Conservation (phyloP, 2,113 vertebrate species). For the Anthoscopus minutus region DNA sequence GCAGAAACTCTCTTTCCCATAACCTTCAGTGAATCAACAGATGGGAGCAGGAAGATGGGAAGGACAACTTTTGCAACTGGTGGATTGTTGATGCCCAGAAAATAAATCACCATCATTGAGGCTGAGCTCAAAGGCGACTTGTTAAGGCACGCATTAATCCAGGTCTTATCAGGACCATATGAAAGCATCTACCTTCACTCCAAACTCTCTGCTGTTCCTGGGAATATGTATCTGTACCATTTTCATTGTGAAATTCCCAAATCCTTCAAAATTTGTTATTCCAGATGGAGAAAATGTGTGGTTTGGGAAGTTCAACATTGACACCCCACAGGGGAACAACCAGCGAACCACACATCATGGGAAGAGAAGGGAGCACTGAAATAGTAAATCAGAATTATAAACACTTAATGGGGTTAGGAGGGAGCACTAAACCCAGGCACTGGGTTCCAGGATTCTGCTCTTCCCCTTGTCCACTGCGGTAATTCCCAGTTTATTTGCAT, state of each 20-base stretch:
- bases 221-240: fast-evolving
- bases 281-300: fast-evolving
- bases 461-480: neutral
- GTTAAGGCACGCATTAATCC: fast-evolving
- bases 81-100: fast-evolving
- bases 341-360: fast-evolving
- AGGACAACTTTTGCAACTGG: neutral
- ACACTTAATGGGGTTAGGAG: neutral
- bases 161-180: fast-evolving
- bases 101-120: neutral
- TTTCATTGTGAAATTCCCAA: fast-evolving
- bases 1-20: neutral
- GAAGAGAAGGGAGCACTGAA: neutral
- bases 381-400: neutral
- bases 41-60: neutral
- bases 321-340: fast-evolving
- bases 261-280: neutral
- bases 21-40: neutral
- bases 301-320: fast-evolving
- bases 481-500: neutral
- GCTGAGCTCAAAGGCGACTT: neutral
- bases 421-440: neutral
- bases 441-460: neutral
- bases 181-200: no score
- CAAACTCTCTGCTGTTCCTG: no score